Evolutionary conservation across 2,113 vertebrate species (phyloP), one percentile per base, ranked within the genome.

Genomic region (Barnardius zonarius): DNA sequence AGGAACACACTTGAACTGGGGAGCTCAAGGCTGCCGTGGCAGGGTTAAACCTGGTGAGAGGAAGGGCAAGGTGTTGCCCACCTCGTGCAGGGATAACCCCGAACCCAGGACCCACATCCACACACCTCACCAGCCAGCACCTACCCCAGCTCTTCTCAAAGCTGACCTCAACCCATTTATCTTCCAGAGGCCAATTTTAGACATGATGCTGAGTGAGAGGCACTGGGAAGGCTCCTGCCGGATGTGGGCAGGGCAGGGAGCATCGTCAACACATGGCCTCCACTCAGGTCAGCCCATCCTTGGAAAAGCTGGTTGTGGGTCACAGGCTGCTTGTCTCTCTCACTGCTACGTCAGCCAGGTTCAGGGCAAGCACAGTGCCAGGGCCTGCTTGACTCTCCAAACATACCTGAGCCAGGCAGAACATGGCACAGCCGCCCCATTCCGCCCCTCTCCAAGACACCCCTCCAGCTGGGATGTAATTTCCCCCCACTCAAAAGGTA

Each of bases 401-500:
- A 33, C 43, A 17, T 3, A 86, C 39, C 68, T 30, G 46, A 88
- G 57, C 64, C 83, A 72, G 69, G 68, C 64, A 83, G 85, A 86
- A 83, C 2, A 0, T 33, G 67, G 75, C 20, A 74, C 31, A 75
- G 59, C 57, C 66, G 70, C 24, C 59, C 85, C 54, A 4, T 55
- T 86, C 49, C 33, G 57, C 68, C 92, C 75, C 79, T 91, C 93
- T 91, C 64, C 88, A 83, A 79, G 79, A 86, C n/a, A 72, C 93
- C 91, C 94, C 84, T 96, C 93, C 74, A 94, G 85, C 88, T n/a
- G 88, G 90, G 96, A 95, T 76, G 87, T 84, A 95, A 95, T 92
- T 57, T 84, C 59, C 86, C 97, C 96, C 83, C 46, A 80, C 74
- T 11, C 77, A 4, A 96, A 98, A 98, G 98, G 98, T 98, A 98